Evolutionary conservation across 1,140 invertebrate genomes (phyloP).

Genomic region (Philotrypesis tridentata): DNA sequence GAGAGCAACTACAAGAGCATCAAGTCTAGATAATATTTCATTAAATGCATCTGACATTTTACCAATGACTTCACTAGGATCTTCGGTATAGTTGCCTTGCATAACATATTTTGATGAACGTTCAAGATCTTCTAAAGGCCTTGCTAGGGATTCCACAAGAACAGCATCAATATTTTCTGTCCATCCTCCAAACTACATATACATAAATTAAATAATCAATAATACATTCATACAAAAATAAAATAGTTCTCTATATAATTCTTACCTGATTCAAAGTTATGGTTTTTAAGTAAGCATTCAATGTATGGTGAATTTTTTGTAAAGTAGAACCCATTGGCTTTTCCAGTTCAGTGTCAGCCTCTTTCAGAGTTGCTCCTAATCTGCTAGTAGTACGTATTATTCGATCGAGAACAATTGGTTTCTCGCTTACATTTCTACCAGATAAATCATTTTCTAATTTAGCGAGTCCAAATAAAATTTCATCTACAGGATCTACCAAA

Average conservation of each 20-base stretch:
- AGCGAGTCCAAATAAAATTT: conserved; percentile 64
- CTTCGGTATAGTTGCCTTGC: conserved; percentile 38
- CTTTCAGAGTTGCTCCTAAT: conserved; percentile 48
- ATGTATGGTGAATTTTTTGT: conserved; percentile 50
- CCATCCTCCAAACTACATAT: conserved; percentile 53
- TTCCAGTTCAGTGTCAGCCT: conserved; percentile 33
- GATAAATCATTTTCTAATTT: conserved; percentile 65
- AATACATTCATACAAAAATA: background rate
- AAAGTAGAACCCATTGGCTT: conserved; percentile 47
- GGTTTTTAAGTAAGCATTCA: conserved; percentile 57
- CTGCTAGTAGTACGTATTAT: conserved; percentile 57
- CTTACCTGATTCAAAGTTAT: conserved; percentile 57
- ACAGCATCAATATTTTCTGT: conserved; percentile 67
- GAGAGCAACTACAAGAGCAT: conserved; percentile 61
- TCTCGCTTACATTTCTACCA: conserved; percentile 54
- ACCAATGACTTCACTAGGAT: conserved; percentile 39
- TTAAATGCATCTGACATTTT: conserved; percentile 54
- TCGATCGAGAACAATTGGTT: conserved; percentile 64
- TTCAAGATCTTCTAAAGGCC: conserved; percentile 64
- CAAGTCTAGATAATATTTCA: conserved; percentile 62
- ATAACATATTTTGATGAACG: conserved; percentile 33
- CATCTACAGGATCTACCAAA: conserved; percentile 67
- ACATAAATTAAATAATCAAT: conserved; percentile 4
- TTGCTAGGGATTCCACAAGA: conserved; percentile 63
- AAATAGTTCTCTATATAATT: background rate